Evolutionary conservation across 1,140 invertebrate genomes (phyloP).

Genomic region (Drosophila leontia): DNA sequence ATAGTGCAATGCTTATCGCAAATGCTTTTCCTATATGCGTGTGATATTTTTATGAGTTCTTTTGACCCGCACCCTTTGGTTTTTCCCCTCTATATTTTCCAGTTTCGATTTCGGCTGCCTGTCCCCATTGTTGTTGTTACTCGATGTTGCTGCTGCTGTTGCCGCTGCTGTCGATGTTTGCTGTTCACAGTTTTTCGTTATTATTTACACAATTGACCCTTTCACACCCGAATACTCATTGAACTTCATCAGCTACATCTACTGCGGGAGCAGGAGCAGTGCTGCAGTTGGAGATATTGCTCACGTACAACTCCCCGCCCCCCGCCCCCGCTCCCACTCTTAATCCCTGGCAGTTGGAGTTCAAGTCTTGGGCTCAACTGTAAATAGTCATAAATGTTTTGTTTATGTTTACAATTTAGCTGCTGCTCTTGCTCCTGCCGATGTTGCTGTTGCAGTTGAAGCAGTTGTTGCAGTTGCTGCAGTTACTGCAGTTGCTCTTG

Average conservation of each 20-base stretch:
- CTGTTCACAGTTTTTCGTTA: slow-evolving; percentile 80
- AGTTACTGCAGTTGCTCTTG: slow-evolving; percentile 26
- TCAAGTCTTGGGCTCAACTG: slow-evolving; percentile 71
- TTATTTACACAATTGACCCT: slow-evolving; percentile 83
- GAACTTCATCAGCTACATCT: slow-evolving; percentile 69
- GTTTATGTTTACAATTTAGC: slow-evolving; percentile 83
- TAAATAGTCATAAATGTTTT: slow-evolving; percentile 84
- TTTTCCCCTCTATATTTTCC: slow-evolving; percentile 15
- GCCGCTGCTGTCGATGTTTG: slow-evolving; percentile 51
- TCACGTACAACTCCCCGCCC: slow-evolving; percentile 51
- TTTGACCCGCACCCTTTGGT: slow-evolving; percentile 13
- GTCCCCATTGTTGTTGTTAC: slow-evolving; percentile 32
- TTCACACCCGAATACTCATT: slow-evolving; percentile 79
- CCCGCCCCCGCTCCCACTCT: neutral
- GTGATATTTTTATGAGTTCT: slow-evolving; percentile 78
- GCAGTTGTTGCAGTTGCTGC: slow-evolving; percentile 2
- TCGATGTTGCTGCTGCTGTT: slow-evolving; percentile 19
- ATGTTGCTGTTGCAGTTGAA: slow-evolving; percentile 8
- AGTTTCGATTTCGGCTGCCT: slow-evolving; percentile 62
- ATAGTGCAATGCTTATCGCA: slow-evolving; percentile 74
- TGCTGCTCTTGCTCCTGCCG: slow-evolving; percentile 46
- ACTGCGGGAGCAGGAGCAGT: slow-evolving; percentile 19
- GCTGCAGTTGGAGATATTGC: slow-evolving; percentile 23
- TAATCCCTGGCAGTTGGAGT: slow-evolving; percentile 29
- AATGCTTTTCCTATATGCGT: slow-evolving; percentile 71